Conservation (phyloP, 1,140 invertebrate genomes). For the Acromyrmex echinatior region DNA sequence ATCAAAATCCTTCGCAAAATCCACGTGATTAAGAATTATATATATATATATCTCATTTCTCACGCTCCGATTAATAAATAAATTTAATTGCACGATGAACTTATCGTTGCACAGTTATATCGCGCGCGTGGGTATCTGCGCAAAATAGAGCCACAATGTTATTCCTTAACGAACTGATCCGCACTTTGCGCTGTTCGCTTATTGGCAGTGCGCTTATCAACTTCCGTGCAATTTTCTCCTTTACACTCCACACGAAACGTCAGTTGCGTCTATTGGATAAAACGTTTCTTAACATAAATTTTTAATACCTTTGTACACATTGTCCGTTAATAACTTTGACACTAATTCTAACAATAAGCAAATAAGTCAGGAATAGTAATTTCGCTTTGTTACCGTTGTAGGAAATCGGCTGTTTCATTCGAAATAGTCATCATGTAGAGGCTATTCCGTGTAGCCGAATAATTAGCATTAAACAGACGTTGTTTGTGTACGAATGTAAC, state of each 20-base stretch:
- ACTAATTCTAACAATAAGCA: background rate
- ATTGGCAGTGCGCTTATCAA: constrained; percentile 18
- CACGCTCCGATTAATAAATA: constrained; percentile 45
- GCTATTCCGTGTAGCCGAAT: background rate
- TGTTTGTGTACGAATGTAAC: constrained; percentile 30
- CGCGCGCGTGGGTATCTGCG: background rate
- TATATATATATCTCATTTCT: constrained; percentile 44
- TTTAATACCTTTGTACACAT: background rate
- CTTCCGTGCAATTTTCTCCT: background rate
- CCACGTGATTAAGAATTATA: constrained; percentile 84
- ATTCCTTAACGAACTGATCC: constrained; percentile 5
- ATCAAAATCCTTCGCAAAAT: constrained; percentile 72
- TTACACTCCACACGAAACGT: background rate
- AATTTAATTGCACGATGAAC: constrained; percentile 28
- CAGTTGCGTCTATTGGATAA: background rate
- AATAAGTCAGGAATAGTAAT: background rate
- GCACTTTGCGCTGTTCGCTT: background rate
- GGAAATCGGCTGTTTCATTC: background rate
- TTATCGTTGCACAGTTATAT: constrained; percentile 45
- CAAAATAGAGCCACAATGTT: background rate
- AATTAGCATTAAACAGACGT: constrained; percentile 20
- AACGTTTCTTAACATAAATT: constrained; percentile 21
- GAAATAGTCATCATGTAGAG: background rate
- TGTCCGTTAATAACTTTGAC: background rate
- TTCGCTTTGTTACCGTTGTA: background rate